Evolutionary conservation across 2,113 vertebrate genomes (phyloP), one percentile per base, ranked within the genome.

Genomic region (Barbus barbus): DNA sequence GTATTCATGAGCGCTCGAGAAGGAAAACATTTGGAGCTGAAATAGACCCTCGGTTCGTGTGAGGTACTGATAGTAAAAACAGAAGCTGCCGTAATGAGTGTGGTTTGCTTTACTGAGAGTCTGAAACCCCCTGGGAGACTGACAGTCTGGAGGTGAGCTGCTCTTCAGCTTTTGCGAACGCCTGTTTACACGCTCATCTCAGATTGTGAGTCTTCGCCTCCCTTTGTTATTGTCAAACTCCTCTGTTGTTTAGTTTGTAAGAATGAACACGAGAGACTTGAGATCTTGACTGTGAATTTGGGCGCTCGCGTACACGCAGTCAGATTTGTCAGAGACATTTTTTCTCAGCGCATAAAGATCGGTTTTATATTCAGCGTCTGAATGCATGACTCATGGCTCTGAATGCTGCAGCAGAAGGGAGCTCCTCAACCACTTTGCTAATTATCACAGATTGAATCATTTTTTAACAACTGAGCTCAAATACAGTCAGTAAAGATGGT

Each of bases 361-460:
- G 3, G 48, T 78, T 65, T 78, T 13, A 74, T 69, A 84, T 78
- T 63, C 75, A 78, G 83, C 46, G 11, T 83, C 69, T 83, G 44
- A 73, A 73, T 79, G 8, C 20, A 26, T 65, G 53, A 78, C 38
- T 85, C 84, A 83, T 56, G 38, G 78, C 71, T 63, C 56, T n/a
- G 81, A 46, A 24, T 61, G 16, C 51, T 51, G 61, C 63, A 76
- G 60, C 84, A 79, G 67, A 87, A 56, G 31, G 31, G 46, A 80
- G 67, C 31, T 73, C 80, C 44, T 61, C 46, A 33, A 72, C 65
- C 75, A 33, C 31, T 67, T 78, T 67, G 78, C 48, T 82, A 53
- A 85, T 83, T 83, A 83, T 85, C 71, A 74, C 83, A 80, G 78
- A 85, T 61, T 33, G 63, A 85, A 85, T 80, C 44, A 61, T 85